A percentile compares a stretch with the other conserved stretches of the same genome.
phyloP scores from a whole-genome alignment of 2,888 invertebrate species.

The Dastarcus helophoroides region DNA sequence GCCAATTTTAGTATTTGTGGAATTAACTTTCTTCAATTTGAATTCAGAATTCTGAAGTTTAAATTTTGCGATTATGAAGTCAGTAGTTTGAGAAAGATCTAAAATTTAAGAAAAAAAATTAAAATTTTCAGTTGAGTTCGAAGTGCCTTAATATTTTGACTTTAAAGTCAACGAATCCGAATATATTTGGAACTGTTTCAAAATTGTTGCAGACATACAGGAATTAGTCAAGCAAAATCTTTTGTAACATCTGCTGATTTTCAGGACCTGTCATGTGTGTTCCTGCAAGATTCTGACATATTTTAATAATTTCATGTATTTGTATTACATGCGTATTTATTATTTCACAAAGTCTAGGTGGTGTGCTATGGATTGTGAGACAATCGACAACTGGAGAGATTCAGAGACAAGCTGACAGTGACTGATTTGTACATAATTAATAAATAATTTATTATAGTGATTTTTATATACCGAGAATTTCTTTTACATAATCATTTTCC shows the following conservation, averaged over 20 bases:
- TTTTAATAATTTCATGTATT: conserved; percentile 77
- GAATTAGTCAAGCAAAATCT: conserved; percentile 48
- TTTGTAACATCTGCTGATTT: conserved; percentile 66
- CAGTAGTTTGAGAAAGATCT: no score
- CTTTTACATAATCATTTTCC: no score
- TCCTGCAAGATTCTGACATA: conserved; percentile 70
- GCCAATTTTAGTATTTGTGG: no score
- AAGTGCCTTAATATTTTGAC: no score
- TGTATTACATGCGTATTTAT: conserved; percentile 61
- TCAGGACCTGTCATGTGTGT: conserved; percentile 69
- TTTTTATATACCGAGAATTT: no score
- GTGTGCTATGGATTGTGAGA: conserved; percentile 72
- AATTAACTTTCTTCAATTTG: no score
- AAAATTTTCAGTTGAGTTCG: no score
- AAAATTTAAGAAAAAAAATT: no score
- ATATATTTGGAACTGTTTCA: conserved; percentile 69
- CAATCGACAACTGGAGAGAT: conserved; percentile 78
- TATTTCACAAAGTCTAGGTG: conserved; percentile 66
- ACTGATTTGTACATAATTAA: conserved; percentile 38
- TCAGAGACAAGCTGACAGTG: conserved; percentile 64
- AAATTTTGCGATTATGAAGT: no score
- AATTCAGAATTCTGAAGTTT: no score
- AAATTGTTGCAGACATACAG: conserved; percentile 70
- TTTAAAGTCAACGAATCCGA: conserved; percentile 76
- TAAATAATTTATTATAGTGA: no score